Percentiles rank a stretch among this genome's conserved stretches.
These are phyloP conservation scores for Chelonus formosanus DNA, from an alignment of 2,888 invertebrate species.

Conservation along the genomic window DNA sequence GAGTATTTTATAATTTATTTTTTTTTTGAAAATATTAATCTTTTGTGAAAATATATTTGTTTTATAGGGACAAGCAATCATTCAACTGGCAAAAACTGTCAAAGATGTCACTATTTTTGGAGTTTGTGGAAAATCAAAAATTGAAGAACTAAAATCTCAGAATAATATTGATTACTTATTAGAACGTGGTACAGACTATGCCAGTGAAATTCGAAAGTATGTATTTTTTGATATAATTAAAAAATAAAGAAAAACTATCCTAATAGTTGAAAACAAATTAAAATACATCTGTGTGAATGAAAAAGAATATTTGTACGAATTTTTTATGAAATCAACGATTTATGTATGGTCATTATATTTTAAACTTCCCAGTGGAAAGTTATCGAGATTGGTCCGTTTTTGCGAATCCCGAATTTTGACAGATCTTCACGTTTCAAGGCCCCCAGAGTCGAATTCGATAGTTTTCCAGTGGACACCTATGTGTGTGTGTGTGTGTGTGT, in stretches of 20 bases:
- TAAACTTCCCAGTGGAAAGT: too few relatives aligned
- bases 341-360: too few relatives aligned
- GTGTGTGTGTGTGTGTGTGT: too few relatives aligned
- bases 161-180: constrained; percentile 79
- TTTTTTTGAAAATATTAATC: constrained; percentile 8
- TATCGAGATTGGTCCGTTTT: too few relatives aligned
- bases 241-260: not conserved
- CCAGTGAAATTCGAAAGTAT: constrained; percentile 85
- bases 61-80: constrained; percentile 82
- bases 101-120: constrained; percentile 84
- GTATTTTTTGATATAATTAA: constrained; percentile 48
- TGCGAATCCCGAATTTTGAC: too few relatives aligned
- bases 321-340: too few relatives aligned
- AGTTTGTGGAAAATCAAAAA: constrained; percentile 84
- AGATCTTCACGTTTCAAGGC: too few relatives aligned
- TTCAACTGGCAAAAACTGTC: constrained; percentile 82
- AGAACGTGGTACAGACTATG: constrained; percentile 84
- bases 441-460: too few relatives aligned
- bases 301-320: too few relatives aligned
- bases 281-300: not conserved
- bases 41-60: not conserved
- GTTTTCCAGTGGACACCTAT: too few relatives aligned
- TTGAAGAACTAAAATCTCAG: constrained; percentile 80
- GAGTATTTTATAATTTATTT: not conserved
- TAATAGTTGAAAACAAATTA: not conserved